Percentiles rank a stretch among this genome's conserved stretches.
Conservation (phyloP, 2,888 invertebrate genomes). For the Melanotus villosus region DNA sequence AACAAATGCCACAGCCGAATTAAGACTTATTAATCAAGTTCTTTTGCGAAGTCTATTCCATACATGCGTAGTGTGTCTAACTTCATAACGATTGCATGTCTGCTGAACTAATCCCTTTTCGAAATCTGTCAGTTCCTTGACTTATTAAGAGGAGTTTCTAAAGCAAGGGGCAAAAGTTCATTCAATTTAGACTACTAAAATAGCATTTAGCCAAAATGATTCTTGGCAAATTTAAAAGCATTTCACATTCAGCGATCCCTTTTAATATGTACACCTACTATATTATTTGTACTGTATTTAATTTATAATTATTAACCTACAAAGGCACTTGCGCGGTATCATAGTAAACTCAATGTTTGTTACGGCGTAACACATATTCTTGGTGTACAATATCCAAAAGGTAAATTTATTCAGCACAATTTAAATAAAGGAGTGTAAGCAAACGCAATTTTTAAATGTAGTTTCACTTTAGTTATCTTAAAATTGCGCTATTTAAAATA, state of each 20-base stretch:
- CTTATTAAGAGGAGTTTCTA: neutral
- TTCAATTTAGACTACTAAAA: neutral
- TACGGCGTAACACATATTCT: neutral
- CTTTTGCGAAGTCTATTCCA: too few relatives aligned
- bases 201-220: slow-evolving; percentile 5
- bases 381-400: slow-evolving; percentile 1
- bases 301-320: slow-evolving; percentile 6
- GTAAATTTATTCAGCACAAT: neutral
- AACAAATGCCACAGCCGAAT: too few relatives aligned
- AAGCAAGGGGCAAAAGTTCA: slow-evolving; percentile 17
- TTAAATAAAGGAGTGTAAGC: slow-evolving; percentile 7
- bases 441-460: too few relatives aligned
- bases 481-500: too few relatives aligned
- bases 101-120: slow-evolving; percentile 3
- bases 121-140: slow-evolving; percentile 6
- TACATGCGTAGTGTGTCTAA: too few relatives aligned
- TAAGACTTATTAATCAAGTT: too few relatives aligned
- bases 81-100: neutral
- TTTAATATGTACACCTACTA: too few relatives aligned
- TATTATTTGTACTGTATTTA: neutral
- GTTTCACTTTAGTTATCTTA: too few relatives aligned
- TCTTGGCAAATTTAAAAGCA: neutral
- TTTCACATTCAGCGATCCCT: too few relatives aligned
- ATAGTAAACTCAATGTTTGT: slow-evolving; percentile 7
- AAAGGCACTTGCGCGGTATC: slow-evolving; percentile 4